These are phyloP conservation scores for Pandion haliaetus DNA, from an alignment of 2,113 vertebrate species.

Conservation along the genomic window DNA sequence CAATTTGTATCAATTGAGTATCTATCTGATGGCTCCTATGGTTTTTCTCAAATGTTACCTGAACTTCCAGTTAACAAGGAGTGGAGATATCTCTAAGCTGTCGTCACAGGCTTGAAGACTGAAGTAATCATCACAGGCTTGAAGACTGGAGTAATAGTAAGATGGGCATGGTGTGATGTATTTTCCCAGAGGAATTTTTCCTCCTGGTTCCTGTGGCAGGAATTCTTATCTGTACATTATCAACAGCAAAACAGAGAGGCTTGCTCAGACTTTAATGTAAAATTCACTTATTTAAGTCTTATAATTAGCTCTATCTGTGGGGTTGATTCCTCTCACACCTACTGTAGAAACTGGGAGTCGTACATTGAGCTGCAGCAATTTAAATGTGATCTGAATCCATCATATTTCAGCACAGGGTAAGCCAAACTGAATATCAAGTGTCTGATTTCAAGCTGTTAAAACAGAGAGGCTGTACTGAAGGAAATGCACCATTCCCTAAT, in stretches of 20 bases:
- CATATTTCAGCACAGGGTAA: not conserved
- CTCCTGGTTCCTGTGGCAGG: not conserved
- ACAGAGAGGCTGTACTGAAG: not conserved
- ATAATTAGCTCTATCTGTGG: not conserved
- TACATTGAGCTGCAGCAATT: not conserved
- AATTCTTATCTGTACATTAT: not conserved
- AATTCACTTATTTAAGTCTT: not conserved
- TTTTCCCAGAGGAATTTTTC: not conserved
- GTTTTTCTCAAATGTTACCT: not conserved
- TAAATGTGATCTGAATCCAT: not conserved
- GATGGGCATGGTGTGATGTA: not conserved
- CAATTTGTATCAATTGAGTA: not conserved
- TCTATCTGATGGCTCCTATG: no score
- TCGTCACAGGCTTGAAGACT: not conserved
- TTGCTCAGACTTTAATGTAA: not conserved
- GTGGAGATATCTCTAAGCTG: not conserved
- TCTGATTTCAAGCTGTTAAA: not conserved
- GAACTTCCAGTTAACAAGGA: not conserved
- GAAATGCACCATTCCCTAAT: not conserved
- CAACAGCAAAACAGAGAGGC: not conserved
- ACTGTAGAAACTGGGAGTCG: not conserved
- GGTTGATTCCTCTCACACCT: not conserved
- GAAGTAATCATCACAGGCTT: not conserved
- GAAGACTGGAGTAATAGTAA: not conserved
- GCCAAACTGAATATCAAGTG: not conserved